A percentile compares a stretch with the other conserved stretches of the same genome.
These are phyloP conservation scores for Heteronetta atricapilla DNA, from an alignment of 2,113 vertebrate species.

Conservation along the genomic window DNA sequence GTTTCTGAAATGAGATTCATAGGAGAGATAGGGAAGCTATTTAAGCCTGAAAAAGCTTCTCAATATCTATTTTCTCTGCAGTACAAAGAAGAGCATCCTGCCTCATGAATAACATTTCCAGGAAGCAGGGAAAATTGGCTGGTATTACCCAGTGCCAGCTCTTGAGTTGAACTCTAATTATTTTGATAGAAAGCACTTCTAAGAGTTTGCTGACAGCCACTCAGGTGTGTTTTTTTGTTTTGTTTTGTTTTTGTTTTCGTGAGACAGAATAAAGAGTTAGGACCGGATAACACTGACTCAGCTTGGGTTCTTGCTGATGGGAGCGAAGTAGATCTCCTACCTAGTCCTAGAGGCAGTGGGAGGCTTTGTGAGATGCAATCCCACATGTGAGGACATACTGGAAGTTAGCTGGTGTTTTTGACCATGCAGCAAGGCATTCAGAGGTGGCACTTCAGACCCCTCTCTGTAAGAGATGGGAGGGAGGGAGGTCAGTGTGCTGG, in stretches of 20 bases:
- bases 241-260: neutral
- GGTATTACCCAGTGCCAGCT: constrained; percentile 31
- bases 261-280: neutral
- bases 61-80: constrained; percentile 19
- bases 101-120: constrained; percentile 33
- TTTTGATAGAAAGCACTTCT: constrained; percentile 39
- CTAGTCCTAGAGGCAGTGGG: neutral
- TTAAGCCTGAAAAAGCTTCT: constrained; percentile 23
- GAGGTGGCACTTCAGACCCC: neutral
- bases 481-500: neutral
- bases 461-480: neutral
- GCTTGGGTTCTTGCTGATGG: neutral
- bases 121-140: constrained; percentile 51
- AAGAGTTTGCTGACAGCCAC: constrained; percentile 17
- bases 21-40: neutral
- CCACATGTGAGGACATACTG: neutral
- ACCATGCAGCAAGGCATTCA: neutral
- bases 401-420: neutral
- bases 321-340: neutral
- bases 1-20: neutral
- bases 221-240: neutral
- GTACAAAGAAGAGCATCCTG: neutral
- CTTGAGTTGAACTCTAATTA: constrained; percentile 13
- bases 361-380: neutral
- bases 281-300: neutral